Base-by-base conservation (phyloP, 1,140 invertebrate species). In the Eulimnadia texana region DNA sequence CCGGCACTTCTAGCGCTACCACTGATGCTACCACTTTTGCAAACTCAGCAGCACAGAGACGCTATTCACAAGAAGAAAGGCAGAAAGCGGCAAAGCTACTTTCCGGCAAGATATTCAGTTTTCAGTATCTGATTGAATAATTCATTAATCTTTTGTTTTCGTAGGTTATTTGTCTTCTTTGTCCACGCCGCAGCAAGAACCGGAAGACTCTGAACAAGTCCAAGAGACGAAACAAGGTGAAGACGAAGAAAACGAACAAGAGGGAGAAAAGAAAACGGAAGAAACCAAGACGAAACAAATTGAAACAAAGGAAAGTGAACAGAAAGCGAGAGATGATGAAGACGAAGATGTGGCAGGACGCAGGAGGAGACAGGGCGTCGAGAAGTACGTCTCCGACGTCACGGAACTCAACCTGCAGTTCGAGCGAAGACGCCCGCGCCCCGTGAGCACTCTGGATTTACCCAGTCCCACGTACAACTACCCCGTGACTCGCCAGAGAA, bases 351-450 rank as follows among this genome's bases (percentile, higher is more conserved):
- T 83, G 9, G 82, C 78, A 16, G 73, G 86, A n/a, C 60, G 72
- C 23, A 76, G 84, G 9, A 76, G 85, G n/a, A 75, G 85, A 16
- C 76, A 80, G 56, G 78, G 78, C 55, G 74, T 76, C 52, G 84
- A 86, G 62, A 87, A 88, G 69, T 87, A 87, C 71, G 82, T 85
- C 0, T 80, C 80, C 3, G 84, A 88, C 71, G 79, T 81, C 49
- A 79, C 80, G 24, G 84, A 88, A 68, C 73, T 86, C 60, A 84
- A 84, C 67, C 72, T 88, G 54, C 74, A 84, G 42, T 88, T 87
- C 73, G 79, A 81, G 68, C 76, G 84, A 61, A 81, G 84, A 19
- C 73, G 79, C 64, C 61, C 62, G 19, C 65, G 70, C 61, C 69
- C 70, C 23, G 25, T 28, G 3, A 61, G 49, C 22, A 52, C 27